Conservation (phyloP, 2,797 vertebrate genomes). For the Lagocephalus sceleratus region DNA sequence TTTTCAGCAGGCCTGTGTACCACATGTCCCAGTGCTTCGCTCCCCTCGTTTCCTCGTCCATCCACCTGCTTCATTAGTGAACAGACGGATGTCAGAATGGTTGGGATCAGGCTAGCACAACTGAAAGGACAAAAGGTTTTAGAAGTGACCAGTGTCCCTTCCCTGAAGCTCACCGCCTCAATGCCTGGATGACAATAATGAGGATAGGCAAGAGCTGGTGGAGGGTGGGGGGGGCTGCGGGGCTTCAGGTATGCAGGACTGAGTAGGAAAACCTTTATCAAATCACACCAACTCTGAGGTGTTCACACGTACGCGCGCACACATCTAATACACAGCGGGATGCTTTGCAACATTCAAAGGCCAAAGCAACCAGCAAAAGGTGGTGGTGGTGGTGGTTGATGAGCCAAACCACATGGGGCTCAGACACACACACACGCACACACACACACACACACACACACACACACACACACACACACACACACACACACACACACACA, state of each 20-base stretch:
- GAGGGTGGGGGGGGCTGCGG: constrained; percentile 13
- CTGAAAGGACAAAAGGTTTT: constrained; percentile 16
- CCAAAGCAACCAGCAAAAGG: constrained; percentile 38
- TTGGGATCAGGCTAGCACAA: constrained; percentile 28
- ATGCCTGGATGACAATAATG: constrained; percentile 56
- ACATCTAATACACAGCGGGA: constrained; percentile 45
- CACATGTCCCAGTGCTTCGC: constrained; percentile 4
- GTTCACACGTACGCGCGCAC: constrained; percentile 6
- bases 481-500: constrained; percentile 15
- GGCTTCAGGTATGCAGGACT: constrained; percentile 41
- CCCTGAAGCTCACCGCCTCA: constrained; percentile 30
- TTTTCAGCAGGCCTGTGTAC: constrained; percentile 7
- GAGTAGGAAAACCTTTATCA: constrained; percentile 55
- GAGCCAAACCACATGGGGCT: constrained; percentile 33
- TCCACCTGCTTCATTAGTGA: constrained; percentile 42
- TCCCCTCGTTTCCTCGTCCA: neutral
- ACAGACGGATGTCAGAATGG: constrained; percentile 21
- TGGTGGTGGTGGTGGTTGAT: constrained; percentile 14
- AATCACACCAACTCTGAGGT: constrained; percentile 25
- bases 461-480: constrained; percentile 7
- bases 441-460: constrained; percentile 19
- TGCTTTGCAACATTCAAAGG: constrained; percentile 62
- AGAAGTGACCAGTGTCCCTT: constrained; percentile 43
- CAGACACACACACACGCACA: constrained; percentile 35
- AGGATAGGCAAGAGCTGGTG: constrained; percentile 36